Evolutionary conservation across 2,113 vertebrate genomes (phyloP), one percentile per base, ranked within the genome.

Genomic region (Carassius carassius): DNA sequence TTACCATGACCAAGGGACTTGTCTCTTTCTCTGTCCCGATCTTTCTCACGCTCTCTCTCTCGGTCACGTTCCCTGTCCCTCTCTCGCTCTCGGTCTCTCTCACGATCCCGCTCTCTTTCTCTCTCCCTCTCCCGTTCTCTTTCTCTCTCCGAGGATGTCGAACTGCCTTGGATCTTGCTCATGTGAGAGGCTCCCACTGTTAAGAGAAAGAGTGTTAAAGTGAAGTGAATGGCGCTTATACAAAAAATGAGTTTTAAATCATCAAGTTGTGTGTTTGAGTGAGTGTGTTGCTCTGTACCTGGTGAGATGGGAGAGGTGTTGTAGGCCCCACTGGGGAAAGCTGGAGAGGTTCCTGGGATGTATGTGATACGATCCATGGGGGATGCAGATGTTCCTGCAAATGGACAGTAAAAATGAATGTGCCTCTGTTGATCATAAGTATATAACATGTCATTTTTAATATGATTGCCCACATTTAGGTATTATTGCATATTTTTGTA

Each of bases 341-440:
- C 92, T 89, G 95, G 89, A 37, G 95, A 94, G 0, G 95, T 92
- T 0, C 95, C 93, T 0, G 97, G 96, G 92, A 99, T 96, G 94
- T 99, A 99, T 78, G 96, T 94, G 85, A 99, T 96, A 86, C 97
- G 97, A 89, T 99, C 97, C 93, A 99, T 97, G 88, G 96, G 93
- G 29, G 96, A 92, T 84, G 95, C 93, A 0, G 96, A 92, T 2
- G 95, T 89, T 90, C 97, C 97, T 56, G 96, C 94, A 23, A 95
- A 95, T 2, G 96, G 94, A 86, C 95, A 96, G 86, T 97, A 95
- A 35, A 97, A 94, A 77, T 21, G 0, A 14, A 23, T 0, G 41
- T 47, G 21, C 10, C 25, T 23, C 76, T 60, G 32, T 21, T 4
- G 19, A 60, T 23, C 25, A 77, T 21, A 37, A 11, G 32, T 70